Conservation (phyloP, 2,888 invertebrate genomes). For the Mesochorus sp. region DNA sequence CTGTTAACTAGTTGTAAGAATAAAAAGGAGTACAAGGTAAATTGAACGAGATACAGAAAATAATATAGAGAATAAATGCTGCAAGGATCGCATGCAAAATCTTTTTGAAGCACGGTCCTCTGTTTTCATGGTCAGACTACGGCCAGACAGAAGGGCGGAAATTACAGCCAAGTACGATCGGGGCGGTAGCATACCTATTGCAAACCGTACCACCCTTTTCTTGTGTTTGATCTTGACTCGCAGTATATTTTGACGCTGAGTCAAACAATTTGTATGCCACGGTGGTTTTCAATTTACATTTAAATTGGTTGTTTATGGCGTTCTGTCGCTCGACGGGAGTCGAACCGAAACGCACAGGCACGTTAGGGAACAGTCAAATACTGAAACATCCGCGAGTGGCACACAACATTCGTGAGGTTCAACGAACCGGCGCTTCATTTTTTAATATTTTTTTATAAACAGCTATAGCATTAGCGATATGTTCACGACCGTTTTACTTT, state of each 20-base stretch:
- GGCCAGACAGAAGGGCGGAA: conserved; percentile 37
- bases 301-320: conserved; percentile 82
- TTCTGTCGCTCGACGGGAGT: conserved; percentile 81
- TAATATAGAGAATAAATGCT: conserved; percentile 11
- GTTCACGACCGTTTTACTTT: conserved; percentile 15
- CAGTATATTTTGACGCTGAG: conserved; percentile 82
- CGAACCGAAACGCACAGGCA: conserved; percentile 69
- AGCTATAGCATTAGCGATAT: conserved; percentile 15
- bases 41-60: conserved; percentile 5
- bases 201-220: conserved; percentile 74
- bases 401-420: conserved; percentile 71
- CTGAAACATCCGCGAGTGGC: conserved; percentile 75
- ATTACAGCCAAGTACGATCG: conserved; percentile 26
- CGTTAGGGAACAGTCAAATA: conserved; percentile 80
- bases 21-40: background rate
- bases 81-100: conserved; percentile 29
- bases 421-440: conserved; percentile 72
- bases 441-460: conserved; percentile 62
- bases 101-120: conserved; percentile 27
- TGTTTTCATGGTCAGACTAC: conserved; percentile 16
- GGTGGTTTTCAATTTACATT: conserved; percentile 82
- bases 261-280: conserved; percentile 82
- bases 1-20: background rate
- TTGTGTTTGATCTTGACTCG: conserved; percentile 81
- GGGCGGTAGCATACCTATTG: conserved; percentile 51